Evolutionary conservation across 2,113 vertebrate species (phyloP), one percentile per base, ranked within the genome.

Genomic region (Lophochroa leadbeateri): DNA sequence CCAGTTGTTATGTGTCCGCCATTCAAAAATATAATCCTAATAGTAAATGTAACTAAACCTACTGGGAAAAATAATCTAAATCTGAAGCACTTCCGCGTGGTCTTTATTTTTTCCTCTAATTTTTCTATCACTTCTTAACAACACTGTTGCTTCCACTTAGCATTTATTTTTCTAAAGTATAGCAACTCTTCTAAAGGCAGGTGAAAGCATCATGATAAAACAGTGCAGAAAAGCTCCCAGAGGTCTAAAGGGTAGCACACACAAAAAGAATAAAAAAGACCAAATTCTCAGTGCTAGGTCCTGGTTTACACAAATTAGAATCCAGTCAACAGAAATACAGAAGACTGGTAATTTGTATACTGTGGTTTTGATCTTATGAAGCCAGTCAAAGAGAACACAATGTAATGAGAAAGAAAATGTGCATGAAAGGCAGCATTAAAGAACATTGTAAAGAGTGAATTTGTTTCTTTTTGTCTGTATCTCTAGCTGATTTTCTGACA

Each of bases 21-120:
- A 39, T 87, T 95, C 50, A 77, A 41, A 53, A 92, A 46, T 79
- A 61, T 76, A 92, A 90, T 84, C 80, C 70, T 90, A 13, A 94
- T 94, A 92, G 61, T 78, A 71, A 94, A 88, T 77, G 44, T 78
- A 94, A 78, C 50, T 92, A 78, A 86, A 92, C 50, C 79, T 91
- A 78, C 50, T 79, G 71, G 74, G 83, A 77, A 86, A 63, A 80
- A 57, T 50, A 43, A 81, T 60, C 33, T 92, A 44, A 86, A 92
- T 78, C 79, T 92, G 80, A 92, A 94, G 46, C 46, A 92, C 8
- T 93, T 92, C 64, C 44, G 72, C 41, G 5, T 31, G 20, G 41
- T 24, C 23, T 49, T 86, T 63, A 69, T 53, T 82, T 94, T 83
- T 76, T 14, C 28, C 39, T 72, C 55, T n/a, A 2, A 39, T 74